Evolutionary conservation across 2,797 vertebrate genomes (phyloP), one percentile per base, ranked within the genome.

Genomic region (Meda fulgida): DNA sequence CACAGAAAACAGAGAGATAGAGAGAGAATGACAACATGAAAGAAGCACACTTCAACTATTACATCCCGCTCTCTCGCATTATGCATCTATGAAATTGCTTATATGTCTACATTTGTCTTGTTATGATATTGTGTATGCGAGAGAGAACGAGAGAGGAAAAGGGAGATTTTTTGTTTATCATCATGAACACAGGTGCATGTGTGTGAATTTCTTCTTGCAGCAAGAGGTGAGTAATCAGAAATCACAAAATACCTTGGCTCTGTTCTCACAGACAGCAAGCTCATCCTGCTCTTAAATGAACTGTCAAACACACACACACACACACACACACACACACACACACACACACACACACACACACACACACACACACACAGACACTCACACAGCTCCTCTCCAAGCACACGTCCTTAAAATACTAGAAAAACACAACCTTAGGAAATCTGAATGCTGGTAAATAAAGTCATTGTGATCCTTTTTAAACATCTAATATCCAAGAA

Each of bases 211-310:
- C 13, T 78, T 7, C 69, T 40, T 81, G 60, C 77, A 73, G 58
- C 36, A 79, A 83, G 14, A 79, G 18, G 63, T 67, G 58, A 79
- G 38, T 80, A 79, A 78, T 71, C n/a, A 70, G 48, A 83, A 71
- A 83, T 38, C 72, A 53, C 26, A 51, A 43, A 18, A 77, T 55
- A 67, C 34, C 36, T 55, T 63, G 26, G 23, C 8, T 79, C 26
- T 75, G 21, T 13, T 34, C 34, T 79, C 43, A 72, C 58, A n/a
- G 36, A 66, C 19, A 58, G 66, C 10, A 14, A 9, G 8, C 55
- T 78, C 38, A 66, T 48, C 48, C 18, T 60, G 51, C 43, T 60
- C 34, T 72, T n/a, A 83, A 77, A 66, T 18, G 9, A 87, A 26
- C 69, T 51, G 69, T 70, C 70, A 69, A 80, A 84, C 77, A 46